A percentile compares a stretch with the other conserved stretches of the same genome.
These are phyloP conservation scores for Rugalucina vietnamica DNA, from an alignment of 2,888 invertebrate species.

Conservation along the genomic window DNA sequence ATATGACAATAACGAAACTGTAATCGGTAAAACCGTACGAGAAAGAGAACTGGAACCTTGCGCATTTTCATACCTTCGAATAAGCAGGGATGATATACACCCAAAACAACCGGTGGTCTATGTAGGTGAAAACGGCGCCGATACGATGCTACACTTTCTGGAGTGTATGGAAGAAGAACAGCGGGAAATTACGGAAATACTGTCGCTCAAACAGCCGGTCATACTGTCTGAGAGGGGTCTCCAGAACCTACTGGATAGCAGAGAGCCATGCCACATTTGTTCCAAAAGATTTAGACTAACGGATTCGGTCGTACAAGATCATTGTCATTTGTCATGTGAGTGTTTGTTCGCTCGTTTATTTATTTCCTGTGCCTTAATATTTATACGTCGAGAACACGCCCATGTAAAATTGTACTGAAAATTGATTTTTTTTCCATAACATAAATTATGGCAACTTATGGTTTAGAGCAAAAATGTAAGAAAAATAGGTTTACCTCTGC, in stretches of 20 bases:
- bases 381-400: no score
- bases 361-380: no score
- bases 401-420: no score
- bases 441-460: no score
- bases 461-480: no score
- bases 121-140: background rate
- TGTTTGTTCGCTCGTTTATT: no score
- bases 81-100: background rate
- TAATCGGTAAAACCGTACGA: background rate
- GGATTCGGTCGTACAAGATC: background rate
- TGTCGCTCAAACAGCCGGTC: background rate
- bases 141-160: conserved; percentile 3
- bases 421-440: no score
- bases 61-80: background rate
- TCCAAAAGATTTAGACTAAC: background rate
- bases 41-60: background rate
- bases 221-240: background rate
- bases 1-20: background rate
- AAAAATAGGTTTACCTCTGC: no score
- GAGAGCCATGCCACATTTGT: background rate
- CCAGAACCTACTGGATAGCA: background rate
- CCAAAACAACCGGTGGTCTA: background rate
- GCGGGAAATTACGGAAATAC: background rate
- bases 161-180: background rate
- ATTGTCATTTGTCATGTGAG: background rate